These are phyloP conservation scores for Lasioglossum vierecki DNA, from an alignment of 2,888 invertebrate genomes.

Conservation along the genomic window DNA sequence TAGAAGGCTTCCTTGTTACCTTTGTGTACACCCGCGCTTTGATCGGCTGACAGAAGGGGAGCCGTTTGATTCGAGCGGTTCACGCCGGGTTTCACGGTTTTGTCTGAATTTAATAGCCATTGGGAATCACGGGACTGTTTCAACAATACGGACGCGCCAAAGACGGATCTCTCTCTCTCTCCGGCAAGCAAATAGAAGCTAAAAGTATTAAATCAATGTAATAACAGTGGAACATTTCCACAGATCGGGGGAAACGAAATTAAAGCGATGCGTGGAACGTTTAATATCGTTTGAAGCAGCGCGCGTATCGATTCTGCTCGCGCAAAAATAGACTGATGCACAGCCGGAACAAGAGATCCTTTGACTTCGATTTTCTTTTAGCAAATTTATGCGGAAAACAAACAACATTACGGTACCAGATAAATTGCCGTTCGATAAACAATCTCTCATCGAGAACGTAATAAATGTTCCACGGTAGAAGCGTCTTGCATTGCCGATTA, in stretches of 20 bases:
- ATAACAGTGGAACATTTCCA: background rate
- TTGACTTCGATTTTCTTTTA: background rate
- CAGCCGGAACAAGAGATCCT: background rate
- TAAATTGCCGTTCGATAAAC: background rate
- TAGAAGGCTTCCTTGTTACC: slow-evolving; percentile 60
- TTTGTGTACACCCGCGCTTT: slow-evolving; percentile 39
- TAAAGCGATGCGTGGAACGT: background rate
- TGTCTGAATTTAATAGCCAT: slow-evolving; percentile 36
- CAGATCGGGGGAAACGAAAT: background rate
- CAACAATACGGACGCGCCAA: background rate
- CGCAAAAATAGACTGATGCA: background rate
- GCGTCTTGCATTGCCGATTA: background rate
- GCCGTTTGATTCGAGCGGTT: slow-evolving; percentile 44
- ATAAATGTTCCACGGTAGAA: background rate
- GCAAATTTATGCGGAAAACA: background rate
- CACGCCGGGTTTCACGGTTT: slow-evolving; percentile 32
- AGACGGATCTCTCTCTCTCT: background rate
- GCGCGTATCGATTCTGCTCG: background rate
- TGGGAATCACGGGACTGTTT: background rate
- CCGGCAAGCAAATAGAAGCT: background rate
- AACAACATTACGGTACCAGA: background rate
- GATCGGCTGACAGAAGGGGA: slow-evolving; percentile 39
- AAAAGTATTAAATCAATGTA: background rate
- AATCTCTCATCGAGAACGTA: no score
- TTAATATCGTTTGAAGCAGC: background rate